phyloP scores from a whole-genome alignment of 2,888 invertebrate genomes.

The Venustoraphidia nigricollis region DNA sequence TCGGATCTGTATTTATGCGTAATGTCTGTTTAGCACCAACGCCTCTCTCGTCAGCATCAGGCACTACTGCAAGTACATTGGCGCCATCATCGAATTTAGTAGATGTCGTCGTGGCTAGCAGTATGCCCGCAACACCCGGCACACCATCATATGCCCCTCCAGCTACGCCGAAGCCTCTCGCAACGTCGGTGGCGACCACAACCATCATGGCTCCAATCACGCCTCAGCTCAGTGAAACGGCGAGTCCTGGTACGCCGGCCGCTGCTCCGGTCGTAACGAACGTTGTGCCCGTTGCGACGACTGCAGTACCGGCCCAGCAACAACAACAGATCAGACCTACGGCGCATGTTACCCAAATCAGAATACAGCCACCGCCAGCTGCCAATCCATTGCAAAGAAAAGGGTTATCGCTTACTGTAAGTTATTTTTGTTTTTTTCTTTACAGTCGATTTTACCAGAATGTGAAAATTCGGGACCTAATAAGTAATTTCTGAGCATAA shows the following conservation, averaged over 20 bases:
- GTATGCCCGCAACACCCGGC: conserved; percentile 27
- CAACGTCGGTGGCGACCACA: conserved; percentile 28
- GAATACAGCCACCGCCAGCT: conserved; percentile 34
- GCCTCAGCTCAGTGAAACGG: conserved; percentile 12
- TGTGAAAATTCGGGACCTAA: background rate
- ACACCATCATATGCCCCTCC: conserved; percentile 26
- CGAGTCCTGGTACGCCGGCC: conserved; percentile 12
- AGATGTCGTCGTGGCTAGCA: conserved; percentile 17
- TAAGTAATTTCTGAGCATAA: too few species aligned
- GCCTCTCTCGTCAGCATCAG: conserved; percentile 19
- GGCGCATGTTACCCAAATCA: conserved; percentile 36
- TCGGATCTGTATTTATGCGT: too few species aligned
- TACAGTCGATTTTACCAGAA: background rate
- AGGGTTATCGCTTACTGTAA: conserved; percentile 54
- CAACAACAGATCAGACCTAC: conserved; percentile 21
- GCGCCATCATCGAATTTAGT: conserved; percentile 1
- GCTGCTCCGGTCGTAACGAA: conserved; percentile 10
- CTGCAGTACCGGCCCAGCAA: conserved; percentile 31
- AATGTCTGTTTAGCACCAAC: conserved; percentile 17
- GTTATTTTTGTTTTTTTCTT: conserved; percentile 1
- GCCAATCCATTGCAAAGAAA: conserved; percentile 39
- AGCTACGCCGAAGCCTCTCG: conserved; percentile 19
- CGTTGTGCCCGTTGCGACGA: conserved; percentile 32
- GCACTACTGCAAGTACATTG: conserved; percentile 4
- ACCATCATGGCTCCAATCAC: conserved; percentile 26